Base-by-base conservation (phyloP, 1,140 invertebrate species). In the Manduca sexta region DNA sequence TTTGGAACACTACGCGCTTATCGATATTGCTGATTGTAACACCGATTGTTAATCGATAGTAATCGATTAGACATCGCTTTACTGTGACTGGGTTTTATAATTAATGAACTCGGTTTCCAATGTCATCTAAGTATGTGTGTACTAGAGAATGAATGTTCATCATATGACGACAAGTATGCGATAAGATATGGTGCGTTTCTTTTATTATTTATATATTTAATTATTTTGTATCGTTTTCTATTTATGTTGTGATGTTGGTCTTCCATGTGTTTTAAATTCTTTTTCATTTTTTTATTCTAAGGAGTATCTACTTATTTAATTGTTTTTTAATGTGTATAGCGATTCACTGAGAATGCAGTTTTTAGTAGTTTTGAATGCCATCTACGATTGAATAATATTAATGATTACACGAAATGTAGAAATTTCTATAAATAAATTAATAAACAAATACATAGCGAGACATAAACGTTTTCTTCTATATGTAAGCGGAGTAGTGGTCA, bases 201-300 rank as follows among this genome's bases (percentile, higher is more conserved):
- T 5, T 5, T 55, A 62, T 49, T 49, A 62, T 67, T 69, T 70
- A 69, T 64, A 68, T 67, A 52, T 63, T 49, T 51, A 52, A 57
- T 60, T 56, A 56, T 59, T 64, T 69, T 72, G 61, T 73, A 74
- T 77, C 59, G 56, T 74, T 76, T 75, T 76, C 54, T 78, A 75
- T 84, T 84, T 84, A 75, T 77, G 74, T 84, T 82, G 81, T 84
- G 81, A 84, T 82, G 74, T 82, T 75, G 64, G 81, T 84, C 81
- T 84, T 84, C 81, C 81, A 84, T 60, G 66, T 78, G 66, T 78
- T 76, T 71, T 57, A 67, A 70, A 63, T 60, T 64, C 58, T 64
- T 62, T 60, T 29, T 30, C n/a, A n/a, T n/a, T 12, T 70, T 74
- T 77, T 75, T 74, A 72, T 73, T 72, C 74, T 65, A 70, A 67